Evolutionary conservation across 2,888 invertebrate genomes (phyloP), one percentile per base, ranked within the genome.

Genomic region (Hypomecis atomaria): DNA sequence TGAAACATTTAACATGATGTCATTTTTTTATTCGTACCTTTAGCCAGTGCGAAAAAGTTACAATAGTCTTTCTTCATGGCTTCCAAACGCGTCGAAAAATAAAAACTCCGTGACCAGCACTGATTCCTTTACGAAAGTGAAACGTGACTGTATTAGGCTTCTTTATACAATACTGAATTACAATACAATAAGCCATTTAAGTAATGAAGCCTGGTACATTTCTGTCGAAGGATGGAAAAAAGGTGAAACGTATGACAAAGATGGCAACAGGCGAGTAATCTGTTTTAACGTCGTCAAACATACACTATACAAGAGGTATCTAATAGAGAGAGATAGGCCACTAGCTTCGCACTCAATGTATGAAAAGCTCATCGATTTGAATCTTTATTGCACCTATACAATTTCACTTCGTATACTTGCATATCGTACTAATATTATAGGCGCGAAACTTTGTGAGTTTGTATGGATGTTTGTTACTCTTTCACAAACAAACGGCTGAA

Each of bases 261-360:
- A 55, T 53, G n/a, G 49, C 11, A 53, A 50, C 37, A 48, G 33
- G 43, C 55, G 10, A 23, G 33, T 40, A 52, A 52, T 52, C 5
- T 10, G 52, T 52, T 52, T 40, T 23, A 48, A 49, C 63, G 63
- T 59, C 63, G 59, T 44, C 44, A 54, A 38, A 54, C 49, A 37
- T 4, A 40, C 9, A 10, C 40, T 40, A 7, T 40, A 7, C 8
- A 9, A 40, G 7, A 8, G 40, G 40, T 40, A 40, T 40, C 23
- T 23, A 23, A 23, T 23, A 23, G 23, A 23, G 23, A 23, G 23
- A 23, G 23, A 23, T 23, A 23, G 1, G 23, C 23, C 23, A 23
- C 23, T 23, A 23, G 23, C 23, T 23, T 3, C 23, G 23, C 23
- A 3, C 23, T 23, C 23, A 23, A 23, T 23, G 23, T 23, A 23